These are phyloP conservation scores for Lontra canadensis DNA, from an alignment of 2,113 vertebrate genomes.

Conservation along the genomic window DNA sequence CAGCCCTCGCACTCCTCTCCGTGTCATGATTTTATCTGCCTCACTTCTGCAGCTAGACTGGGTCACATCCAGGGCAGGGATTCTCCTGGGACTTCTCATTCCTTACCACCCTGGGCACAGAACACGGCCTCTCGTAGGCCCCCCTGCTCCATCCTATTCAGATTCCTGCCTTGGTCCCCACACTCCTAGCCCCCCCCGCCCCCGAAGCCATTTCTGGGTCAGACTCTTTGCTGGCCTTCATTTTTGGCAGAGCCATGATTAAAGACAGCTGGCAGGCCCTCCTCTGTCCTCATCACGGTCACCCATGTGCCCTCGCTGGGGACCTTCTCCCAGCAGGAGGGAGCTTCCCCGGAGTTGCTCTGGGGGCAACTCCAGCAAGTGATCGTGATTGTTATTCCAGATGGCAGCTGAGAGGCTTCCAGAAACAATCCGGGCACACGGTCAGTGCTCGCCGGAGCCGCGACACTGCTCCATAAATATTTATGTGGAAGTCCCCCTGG, in stretches of 20 bases:
- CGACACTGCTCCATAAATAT: conserved; percentile 68
- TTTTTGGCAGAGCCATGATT: background rate
- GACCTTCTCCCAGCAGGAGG: background rate
- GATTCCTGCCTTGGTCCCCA: background rate
- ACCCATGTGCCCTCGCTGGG: background rate
- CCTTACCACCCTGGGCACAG: background rate
- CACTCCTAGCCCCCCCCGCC: too few species aligned
- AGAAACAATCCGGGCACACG: conserved; percentile 38
- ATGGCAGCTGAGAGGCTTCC: conserved; percentile 30
- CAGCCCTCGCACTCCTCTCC: background rate
- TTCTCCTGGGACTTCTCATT: background rate
- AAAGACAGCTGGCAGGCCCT: background rate
- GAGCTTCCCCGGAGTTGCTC: background rate
- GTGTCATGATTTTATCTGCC: background rate
- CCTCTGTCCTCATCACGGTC: background rate
- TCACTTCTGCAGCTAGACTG: background rate
- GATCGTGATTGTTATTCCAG: conserved; percentile 40
- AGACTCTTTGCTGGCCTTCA: background rate
- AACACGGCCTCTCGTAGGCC: fast-evolving
- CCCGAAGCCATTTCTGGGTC: too few species aligned
- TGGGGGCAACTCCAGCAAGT: conserved; percentile 45
- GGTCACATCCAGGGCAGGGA: background rate
- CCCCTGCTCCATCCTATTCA: background rate
- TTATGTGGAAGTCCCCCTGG: conserved; percentile 56
- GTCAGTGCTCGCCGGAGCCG: conserved; percentile 59